Evolutionary conservation across 35 echinoderm and acorn worm genomes (phyloP), one percentile per base, ranked within the genome.

Genomic region (Strongylocentrotus purpuratus): DNA sequence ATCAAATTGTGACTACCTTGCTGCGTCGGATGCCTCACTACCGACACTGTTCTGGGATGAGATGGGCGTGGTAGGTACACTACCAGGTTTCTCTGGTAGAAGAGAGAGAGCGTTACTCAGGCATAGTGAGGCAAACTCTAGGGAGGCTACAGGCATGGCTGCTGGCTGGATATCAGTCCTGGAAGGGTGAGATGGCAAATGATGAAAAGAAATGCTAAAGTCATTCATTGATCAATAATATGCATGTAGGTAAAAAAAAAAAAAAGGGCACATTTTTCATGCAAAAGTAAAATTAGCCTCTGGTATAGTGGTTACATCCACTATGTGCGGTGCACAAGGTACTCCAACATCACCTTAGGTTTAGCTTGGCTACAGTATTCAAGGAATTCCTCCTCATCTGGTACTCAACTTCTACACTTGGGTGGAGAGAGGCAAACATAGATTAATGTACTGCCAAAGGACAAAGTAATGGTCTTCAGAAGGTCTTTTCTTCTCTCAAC

Each of bases 41-140:
- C 96, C 71, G 32, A 96, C 58, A 9, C 94, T 95, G 48, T 46
- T 92, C 94, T 94, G n/a, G 1, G 94, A 94, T 7, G 97, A 95
- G 46, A 96, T 48, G 32, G 88, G 46, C 9, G 94, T 94, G 33
- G 94, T 47, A 18, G 96, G 25, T 6, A 87, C 8, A 86, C 28
- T 92, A 7, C 88, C 65, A 7, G 33, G 58, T 46, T 97, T 95
- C 28, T 95, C 95, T 28, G 97, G 96, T 45, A 99, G 96, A 11
- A 99, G 85, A 45, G 96, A 97, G 9, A 98, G 94, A 41, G 97
- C 97, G 17, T 98, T 99, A 31, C 94, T 95, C 18, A 99, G 95
- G 96, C 98, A 99, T 18, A 99, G 92, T 1, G 96, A 97, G 32
- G 97, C 97, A 99, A 99, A 99, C 90, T 99, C 98, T 41, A 99